Conservation (phyloP, 2,888 invertebrate species). For the Drosophila austrosaltans region DNA sequence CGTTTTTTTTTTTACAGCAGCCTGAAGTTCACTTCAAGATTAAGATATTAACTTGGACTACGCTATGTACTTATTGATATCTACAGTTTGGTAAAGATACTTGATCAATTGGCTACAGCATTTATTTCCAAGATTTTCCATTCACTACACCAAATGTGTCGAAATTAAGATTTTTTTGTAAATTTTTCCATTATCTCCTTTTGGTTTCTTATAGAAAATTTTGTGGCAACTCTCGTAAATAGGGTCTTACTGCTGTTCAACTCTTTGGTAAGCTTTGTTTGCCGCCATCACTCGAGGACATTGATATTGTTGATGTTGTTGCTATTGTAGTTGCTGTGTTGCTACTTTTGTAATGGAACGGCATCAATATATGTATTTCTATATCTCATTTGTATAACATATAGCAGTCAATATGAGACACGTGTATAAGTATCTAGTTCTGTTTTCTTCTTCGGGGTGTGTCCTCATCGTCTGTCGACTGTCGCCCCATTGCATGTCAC, state of each 20-base stretch:
- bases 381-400: conserved; percentile 73
- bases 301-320: conserved; percentile 18
- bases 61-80: no score
- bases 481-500: conserved; percentile 61
- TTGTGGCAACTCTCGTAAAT: neutral
- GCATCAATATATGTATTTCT: conserved; percentile 53
- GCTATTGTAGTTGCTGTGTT: conserved; percentile 23
- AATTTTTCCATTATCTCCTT: no score
- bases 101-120: no score
- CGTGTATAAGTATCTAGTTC: conserved; percentile 69
- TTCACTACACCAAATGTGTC: no score
- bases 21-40: no score
- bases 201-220: neutral
- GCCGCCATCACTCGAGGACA: conserved; percentile 39
- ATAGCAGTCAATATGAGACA: conserved; percentile 70
- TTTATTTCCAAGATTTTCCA: no score
- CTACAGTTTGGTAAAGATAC: no score
- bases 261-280: conserved; percentile 30
- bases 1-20: no score
- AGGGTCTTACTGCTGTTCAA: conserved; percentile 17
- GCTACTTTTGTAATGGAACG: conserved; percentile 42
- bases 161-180: no score
- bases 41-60: no score
- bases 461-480: conserved; percentile 8
- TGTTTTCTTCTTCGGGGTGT: conserved; percentile 25